Percentiles rank a stretch among this genome's conserved stretches.
phyloP scores from a whole-genome alignment of 2,797 vertebrate species.

The Erethizon dorsatum region DNA sequence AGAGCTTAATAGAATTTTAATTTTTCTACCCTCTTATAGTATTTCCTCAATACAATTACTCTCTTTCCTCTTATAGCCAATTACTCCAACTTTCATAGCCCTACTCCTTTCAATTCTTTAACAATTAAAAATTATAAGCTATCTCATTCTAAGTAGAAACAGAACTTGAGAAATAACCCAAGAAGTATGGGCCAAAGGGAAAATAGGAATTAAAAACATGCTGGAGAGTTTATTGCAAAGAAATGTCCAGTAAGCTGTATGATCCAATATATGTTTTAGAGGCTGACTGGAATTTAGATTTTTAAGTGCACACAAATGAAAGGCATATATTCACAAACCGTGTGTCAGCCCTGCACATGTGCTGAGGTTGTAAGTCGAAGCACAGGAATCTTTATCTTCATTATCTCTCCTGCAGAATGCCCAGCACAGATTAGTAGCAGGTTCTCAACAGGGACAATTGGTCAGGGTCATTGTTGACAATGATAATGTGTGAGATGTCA shows the following conservation, averaged over 20 bases:
- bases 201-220: not conserved
- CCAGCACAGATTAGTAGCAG: not conserved
- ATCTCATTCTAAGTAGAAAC: not conserved
- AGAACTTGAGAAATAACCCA: not conserved
- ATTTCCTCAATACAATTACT: not conserved
- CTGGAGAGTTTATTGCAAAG: not conserved
- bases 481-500: not conserved
- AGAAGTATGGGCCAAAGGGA: not conserved
- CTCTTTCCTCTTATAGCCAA: not conserved
- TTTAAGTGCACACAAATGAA: not conserved
- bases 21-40: not conserved
- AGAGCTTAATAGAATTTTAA: not conserved
- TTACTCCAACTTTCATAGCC: not conserved
- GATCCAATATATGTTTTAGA: not conserved
- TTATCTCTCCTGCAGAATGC: not conserved
- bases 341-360: not conserved
- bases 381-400: not conserved
- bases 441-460: not conserved
- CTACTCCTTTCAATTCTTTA: not conserved
- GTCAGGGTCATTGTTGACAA: not conserved
- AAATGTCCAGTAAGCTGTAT: not conserved
- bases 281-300: not conserved
- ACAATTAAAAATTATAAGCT: not conserved
- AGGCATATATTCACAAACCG: not conserved
- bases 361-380: not conserved